Conservation (phyloP, 2,888 invertebrate species). For the Drosophila phalerata region DNA sequence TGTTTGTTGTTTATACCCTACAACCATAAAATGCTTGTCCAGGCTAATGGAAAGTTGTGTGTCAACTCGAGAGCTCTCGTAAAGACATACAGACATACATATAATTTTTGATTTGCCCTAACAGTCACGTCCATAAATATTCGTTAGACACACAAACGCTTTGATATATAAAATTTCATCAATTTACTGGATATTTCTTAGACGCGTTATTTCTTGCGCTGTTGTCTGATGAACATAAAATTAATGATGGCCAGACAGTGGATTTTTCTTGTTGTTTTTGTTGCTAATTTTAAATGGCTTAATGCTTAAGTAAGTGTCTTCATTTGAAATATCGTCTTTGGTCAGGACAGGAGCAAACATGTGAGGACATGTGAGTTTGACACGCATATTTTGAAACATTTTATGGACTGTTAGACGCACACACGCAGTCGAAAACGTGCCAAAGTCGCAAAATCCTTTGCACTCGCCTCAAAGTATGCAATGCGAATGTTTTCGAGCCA, state of each 20-base stretch:
- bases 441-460: slow-evolving; percentile 5
- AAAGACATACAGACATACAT: neutral
- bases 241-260: slow-evolving; percentile 72
- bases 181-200: neutral
- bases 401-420: slow-evolving; percentile 48
- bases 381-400: slow-evolving; percentile 40
- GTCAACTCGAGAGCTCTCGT: neutral
- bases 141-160: neutral
- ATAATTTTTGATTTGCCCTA: slow-evolving; percentile 3
- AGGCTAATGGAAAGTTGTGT: slow-evolving; percentile 4
- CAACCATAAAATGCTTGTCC: neutral
- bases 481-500: slow-evolving; percentile 27
- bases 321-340: slow-evolving; percentile 5
- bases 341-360: slow-evolving; percentile 7
- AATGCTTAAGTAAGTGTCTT: neutral
- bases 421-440: slow-evolving; percentile 51
- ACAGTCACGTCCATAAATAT: slow-evolving; percentile 6
- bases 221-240: slow-evolving; percentile 32
- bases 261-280: slow-evolving; percentile 53
- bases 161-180: neutral
- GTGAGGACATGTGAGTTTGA: slow-evolving; percentile 28
- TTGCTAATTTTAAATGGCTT: slow-evolving; percentile 49
- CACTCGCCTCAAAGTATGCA: slow-evolving; percentile 24
- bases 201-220: neutral
- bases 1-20: neutral